These are phyloP conservation scores for Coilia nasus DNA, from an alignment of 2,797 vertebrate genomes.

Conservation along the genomic window DNA sequence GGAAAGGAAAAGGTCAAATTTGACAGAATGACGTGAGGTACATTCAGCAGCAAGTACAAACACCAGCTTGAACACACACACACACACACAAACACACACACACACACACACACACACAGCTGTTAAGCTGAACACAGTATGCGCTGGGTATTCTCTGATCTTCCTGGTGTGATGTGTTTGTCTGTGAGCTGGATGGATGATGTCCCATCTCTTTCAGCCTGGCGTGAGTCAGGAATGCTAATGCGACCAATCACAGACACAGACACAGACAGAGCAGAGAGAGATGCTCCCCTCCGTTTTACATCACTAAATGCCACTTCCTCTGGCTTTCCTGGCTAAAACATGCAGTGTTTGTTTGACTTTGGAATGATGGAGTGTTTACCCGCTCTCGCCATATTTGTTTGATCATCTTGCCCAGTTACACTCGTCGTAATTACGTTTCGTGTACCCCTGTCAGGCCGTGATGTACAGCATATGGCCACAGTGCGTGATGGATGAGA, in stretches of 20 bases:
- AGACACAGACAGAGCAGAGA: not conserved
- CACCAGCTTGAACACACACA: not conserved
- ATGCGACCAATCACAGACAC: not conserved
- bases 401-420: conserved; percentile 2
- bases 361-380: not conserved
- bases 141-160: not conserved
- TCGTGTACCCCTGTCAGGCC: not conserved
- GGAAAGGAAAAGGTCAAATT: conserved; percentile 66
- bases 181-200: not conserved
- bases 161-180: not conserved
- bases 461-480: not conserved
- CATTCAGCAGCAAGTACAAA: not conserved
- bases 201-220: not conserved
- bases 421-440: not conserved
- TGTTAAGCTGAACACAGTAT: not conserved
- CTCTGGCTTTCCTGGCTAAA: not conserved
- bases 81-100: not conserved
- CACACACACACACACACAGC: not conserved
- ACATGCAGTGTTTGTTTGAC: not conserved
- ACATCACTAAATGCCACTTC: not conserved
- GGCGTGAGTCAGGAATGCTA: not conserved
- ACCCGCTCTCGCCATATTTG: not conserved
- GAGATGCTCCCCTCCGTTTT: not conserved
- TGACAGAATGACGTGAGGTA: conserved; percentile 55
- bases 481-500: not conserved